Base-by-base conservation (phyloP, 2,888 invertebrate genomes). In the Dendrolimus houi region DNA sequence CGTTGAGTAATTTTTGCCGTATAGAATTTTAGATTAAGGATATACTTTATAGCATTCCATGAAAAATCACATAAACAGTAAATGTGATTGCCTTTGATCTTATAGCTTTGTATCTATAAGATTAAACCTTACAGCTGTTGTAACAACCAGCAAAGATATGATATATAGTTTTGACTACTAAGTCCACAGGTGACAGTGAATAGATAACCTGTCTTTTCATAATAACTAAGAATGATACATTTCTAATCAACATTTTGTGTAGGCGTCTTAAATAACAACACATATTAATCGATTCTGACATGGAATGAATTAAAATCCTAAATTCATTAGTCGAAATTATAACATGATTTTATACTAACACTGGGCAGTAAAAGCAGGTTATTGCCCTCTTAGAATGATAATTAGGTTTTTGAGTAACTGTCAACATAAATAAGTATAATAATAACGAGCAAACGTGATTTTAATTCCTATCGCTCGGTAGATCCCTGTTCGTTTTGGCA, bases 371-470 rank as follows among this genome's bases (percentile, higher is more conserved):
- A 61, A 63, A 62, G 62, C 66, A 61, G 75, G 75, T 75, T 68
- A 64, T 68, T 69, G 70, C 65, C 72, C 75, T 68, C 69, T 62
- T 65, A 67, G 60, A 68, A 72, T 71, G 64, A 69, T 75, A 74
- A 74, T 77, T 72, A 71, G 67, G 64, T 68, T 75, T 69, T 65
- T 65, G 65, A 71, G 67, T 68, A 69, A 68, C 70, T 62, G 67
- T 69, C 67, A 62, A 67, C 70, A 69, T 70, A 68, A 70, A 71
- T 68, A 74, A 68, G 66, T 68, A 71, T 71, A 65, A 68, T 75
- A 72, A 76, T 76, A 73, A 64, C 47, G 6, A 29, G 29, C 29
- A 47, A 69, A 70, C 70, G 70, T 71, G 70, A 73, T 74, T 67
- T 66, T 68, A 72, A 74, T 73, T 64, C 62, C 66, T 71, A 69